Base-by-base conservation (phyloP, 2,888 invertebrate species). In the Parnassius orleans region DNA sequence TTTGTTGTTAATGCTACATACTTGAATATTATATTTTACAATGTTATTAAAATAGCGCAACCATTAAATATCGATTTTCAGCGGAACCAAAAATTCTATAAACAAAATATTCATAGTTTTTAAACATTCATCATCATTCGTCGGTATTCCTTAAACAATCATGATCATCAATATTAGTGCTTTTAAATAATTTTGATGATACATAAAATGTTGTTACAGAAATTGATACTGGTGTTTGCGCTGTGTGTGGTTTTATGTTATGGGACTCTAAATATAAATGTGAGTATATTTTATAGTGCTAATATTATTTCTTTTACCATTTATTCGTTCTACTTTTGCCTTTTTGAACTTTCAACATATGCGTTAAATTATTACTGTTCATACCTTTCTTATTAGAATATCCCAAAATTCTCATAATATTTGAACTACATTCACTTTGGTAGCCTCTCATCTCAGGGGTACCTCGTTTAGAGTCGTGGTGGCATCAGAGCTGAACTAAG, bases 41-140 rank as follows among this genome's bases (percentile, higher is more conserved):
- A 56, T 41, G 5, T 9, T 50, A 12, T 54, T 24, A 15, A 55
- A 33, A 50, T 46, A 42, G 10, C 10, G 42, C 43, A 43, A 51
- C 12, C 44, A 50, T 24, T 12, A 24, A 15, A 11, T 19, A 61
- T 61, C 50, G 33, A 66, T 59, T 63, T n/a, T 11, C 9, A 0
- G 14, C 24, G 43, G 55, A 61, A 55, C 51, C 3, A 46, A 50
- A 60, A 11, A 50, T 54, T 46, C n/a, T 50, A 10, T 50, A 54
- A 60, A 60, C 54, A 60, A 54, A 50, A 12, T 11, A 41, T 12
- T 41, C 5, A 10, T 41, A 48, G 15, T 43, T 48, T 24, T 33
- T 47, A 33, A 54, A 44, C 7, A 12, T 54, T 46, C 24, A 12
- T 44, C n/a, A 10, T 1, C 14, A 43, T 56, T 56, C 33, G 7